A percentile compares a stretch with the other conserved stretches of the same genome.
Conservation (phyloP, 2,888 invertebrate species). For the Polia nebulosa region DNA sequence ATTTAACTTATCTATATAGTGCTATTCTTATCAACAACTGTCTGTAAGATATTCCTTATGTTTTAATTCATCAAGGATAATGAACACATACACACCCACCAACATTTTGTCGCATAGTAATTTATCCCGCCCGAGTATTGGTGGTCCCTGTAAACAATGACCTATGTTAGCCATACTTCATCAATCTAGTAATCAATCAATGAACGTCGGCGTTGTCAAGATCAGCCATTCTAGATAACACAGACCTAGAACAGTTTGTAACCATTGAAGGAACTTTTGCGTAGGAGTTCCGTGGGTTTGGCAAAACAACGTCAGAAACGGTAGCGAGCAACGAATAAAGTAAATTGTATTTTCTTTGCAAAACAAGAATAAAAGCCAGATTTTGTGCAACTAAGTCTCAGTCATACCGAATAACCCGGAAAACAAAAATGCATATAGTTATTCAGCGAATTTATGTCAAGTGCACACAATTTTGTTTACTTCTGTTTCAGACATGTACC, state of each 20-base stretch:
- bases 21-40: background rate
- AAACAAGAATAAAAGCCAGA: background rate
- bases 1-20: no score
- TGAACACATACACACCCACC: background rate
- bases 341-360: background rate
- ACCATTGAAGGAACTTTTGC: background rate
- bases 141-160: slow-evolving; percentile 18
- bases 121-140: slow-evolving; percentile 8
- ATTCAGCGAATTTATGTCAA: slow-evolving; percentile 19
- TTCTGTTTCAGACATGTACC: slow-evolving; percentile 13
- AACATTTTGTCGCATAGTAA: background rate
- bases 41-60: background rate
- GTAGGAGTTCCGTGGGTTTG: slow-evolving; percentile 1
- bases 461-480: slow-evolving; percentile 14
- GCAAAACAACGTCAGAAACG: background rate
- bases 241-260: background rate
- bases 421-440: slow-evolving; percentile 12
- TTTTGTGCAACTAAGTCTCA: background rate
- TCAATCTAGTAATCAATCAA: slow-evolving; percentile 50
- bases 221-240: slow-evolving; percentile 25
- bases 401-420: background rate
- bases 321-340: no score
- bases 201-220: slow-evolving; percentile 18
- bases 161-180: slow-evolving; percentile 27
- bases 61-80: slow-evolving; percentile 5